These are phyloP conservation scores for Isoperla grammatica DNA, from an alignment of 2,888 invertebrate species.

Conservation along the genomic window DNA sequence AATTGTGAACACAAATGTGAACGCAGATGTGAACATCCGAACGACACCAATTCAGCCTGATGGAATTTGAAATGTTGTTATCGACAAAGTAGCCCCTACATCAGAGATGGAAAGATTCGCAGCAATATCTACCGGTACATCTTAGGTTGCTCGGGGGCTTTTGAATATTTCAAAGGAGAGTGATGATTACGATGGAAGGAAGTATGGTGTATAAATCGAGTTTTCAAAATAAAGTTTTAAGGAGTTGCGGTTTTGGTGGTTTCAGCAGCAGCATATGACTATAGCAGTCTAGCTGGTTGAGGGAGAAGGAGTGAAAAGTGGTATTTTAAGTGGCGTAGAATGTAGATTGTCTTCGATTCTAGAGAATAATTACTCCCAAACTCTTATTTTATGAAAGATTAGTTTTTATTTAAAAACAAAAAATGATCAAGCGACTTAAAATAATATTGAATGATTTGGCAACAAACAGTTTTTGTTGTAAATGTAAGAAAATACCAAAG, in stretches of 20 bases:
- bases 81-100: neutral
- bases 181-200: slow-evolving; percentile 8
- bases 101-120: neutral
- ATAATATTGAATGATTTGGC: too few relatives aligned
- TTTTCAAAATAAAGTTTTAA: too few relatives aligned
- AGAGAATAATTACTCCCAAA: neutral
- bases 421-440: too few relatives aligned
- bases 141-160: neutral
- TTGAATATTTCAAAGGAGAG: slow-evolving; percentile 10
- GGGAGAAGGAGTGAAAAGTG: neutral
- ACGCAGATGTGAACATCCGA: slow-evolving; percentile 3
- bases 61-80: slow-evolving; percentile 12
- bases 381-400: too few relatives aligned
- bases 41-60: slow-evolving; percentile 8
- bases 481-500: too few relatives aligned
- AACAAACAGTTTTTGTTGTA: too few relatives aligned
- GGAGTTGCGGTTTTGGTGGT: too few relatives aligned
- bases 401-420: too few relatives aligned
- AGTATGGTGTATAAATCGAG: neutral
- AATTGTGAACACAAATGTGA: too few relatives aligned
- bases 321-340: neutral
- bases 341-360: neutral
- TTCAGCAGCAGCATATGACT: too few relatives aligned
- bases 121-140: neutral
- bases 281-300: too few relatives aligned